Conservation (phyloP, 2,113 vertebrate genomes). For the Coptodon bakossiorum region DNA sequence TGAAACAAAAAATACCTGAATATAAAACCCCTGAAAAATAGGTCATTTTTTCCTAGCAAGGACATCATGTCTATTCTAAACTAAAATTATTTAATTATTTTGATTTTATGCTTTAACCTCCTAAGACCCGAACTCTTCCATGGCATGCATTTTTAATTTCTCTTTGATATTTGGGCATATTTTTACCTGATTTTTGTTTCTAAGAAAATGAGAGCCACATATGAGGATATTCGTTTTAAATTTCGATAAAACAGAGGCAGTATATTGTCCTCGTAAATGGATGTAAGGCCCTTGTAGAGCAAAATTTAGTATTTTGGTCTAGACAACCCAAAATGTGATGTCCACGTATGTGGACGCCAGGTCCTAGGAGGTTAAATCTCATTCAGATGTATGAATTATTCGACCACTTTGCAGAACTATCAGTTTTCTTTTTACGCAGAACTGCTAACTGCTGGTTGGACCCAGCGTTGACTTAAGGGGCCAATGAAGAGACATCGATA, state of each 20-base stretch:
- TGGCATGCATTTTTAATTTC: not conserved
- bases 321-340: not conserved
- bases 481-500: constrained; percentile 32
- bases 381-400: not conserved
- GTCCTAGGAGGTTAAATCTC: not conserved
- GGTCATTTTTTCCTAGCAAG: not conserved
- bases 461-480: constrained; percentile 23
- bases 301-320: not conserved
- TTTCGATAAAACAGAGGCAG: not conserved
- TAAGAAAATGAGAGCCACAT: not conserved
- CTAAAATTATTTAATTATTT: not conserved
- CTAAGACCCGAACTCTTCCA: not conserved
- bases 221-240: not conserved
- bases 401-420: not conserved
- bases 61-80: not conserved
- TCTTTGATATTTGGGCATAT: not conserved
- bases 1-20: not conserved
- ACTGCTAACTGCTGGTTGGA: not conserved
- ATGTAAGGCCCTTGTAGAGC: not conserved
- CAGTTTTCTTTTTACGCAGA: not conserved
- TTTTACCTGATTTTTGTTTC: not conserved
- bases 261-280: not conserved
- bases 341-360: not conserved
- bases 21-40: not conserved
- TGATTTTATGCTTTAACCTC: not conserved